phyloP scores from a whole-genome alignment of 2,113 vertebrate species.

The Plecotus auritus region DNA sequence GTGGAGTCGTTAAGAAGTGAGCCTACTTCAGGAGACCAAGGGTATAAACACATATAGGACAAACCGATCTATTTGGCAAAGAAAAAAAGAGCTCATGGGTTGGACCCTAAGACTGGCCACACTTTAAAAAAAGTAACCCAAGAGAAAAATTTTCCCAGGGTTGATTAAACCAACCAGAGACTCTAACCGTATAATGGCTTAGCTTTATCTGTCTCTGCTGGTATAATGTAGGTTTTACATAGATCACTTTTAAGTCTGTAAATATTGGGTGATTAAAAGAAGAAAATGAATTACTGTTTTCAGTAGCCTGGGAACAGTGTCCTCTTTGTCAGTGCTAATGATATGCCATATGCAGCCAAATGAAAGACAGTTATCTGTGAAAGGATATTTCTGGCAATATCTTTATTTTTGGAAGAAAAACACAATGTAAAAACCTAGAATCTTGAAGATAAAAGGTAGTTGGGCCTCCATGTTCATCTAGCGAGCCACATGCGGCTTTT shows the following conservation, averaged over 20 bases:
- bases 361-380: not conserved
- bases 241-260: not conserved
- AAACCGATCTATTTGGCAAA: not conserved
- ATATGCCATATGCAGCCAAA: not conserved
- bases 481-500: too few species aligned
- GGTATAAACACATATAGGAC: not conserved
- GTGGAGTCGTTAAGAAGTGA: not conserved
- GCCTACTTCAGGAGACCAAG: not conserved
- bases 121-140: not conserved
- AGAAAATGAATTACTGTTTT: not conserved
- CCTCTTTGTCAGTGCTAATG: not conserved
- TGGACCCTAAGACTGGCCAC: not conserved
- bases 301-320: not conserved
- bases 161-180: not conserved
- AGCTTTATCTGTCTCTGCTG: not conserved
- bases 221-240: not conserved
- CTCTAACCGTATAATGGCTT: not conserved
- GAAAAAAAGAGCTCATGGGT: not conserved
- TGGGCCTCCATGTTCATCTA: not conserved
- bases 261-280: not conserved
- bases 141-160: not conserved
- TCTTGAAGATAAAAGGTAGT: conserved; percentile 2
- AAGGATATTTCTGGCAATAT: not conserved
- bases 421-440: not conserved
- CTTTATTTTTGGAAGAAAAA: not conserved